Evolutionary conservation across 2,113 vertebrate species (phyloP).

Genomic region (Chinchilla lanigera): DNA sequence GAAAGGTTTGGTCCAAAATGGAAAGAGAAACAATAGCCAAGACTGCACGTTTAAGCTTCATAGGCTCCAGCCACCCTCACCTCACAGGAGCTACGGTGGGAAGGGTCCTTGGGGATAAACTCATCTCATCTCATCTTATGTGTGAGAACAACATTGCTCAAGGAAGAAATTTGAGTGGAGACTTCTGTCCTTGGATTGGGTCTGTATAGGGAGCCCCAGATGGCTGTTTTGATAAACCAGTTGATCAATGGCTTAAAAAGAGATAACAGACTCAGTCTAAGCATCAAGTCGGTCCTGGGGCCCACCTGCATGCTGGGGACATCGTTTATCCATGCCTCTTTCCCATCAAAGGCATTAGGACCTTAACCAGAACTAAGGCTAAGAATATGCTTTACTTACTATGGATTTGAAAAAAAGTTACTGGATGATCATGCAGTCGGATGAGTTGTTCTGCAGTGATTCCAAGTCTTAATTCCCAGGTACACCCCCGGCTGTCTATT

Average conservation of each 20-base stretch:
- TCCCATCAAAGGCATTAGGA: neutral
- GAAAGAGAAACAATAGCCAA: neutral
- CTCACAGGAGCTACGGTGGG: neutral
- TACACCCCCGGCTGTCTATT: neutral
- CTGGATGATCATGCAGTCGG: neutral
- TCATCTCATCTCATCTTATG: neutral
- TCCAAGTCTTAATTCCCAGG: neutral
- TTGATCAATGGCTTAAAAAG: neutral
- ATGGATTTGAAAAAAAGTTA: neutral
- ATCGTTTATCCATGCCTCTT: neutral
- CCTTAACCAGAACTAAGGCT: neutral
- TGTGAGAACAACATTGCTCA: neutral
- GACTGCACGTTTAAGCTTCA: neutral
- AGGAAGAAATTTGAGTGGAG: neutral
- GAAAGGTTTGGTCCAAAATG: neutral
- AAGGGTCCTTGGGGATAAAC: neutral
- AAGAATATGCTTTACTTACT: conserved; percentile 17
- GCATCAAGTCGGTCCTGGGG: neutral
- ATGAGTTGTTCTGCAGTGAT: neutral
- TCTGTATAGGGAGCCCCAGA: neutral
- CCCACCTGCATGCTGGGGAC: neutral
- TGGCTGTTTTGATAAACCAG: neutral
- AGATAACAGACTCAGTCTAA: too few species aligned
- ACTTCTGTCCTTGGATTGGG: neutral
- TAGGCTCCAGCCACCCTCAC: neutral